Evolutionary conservation across 2,113 vertebrate genomes (phyloP), one percentile per base, ranked within the genome.

Genomic region (Ceyx melanurus): DNA sequence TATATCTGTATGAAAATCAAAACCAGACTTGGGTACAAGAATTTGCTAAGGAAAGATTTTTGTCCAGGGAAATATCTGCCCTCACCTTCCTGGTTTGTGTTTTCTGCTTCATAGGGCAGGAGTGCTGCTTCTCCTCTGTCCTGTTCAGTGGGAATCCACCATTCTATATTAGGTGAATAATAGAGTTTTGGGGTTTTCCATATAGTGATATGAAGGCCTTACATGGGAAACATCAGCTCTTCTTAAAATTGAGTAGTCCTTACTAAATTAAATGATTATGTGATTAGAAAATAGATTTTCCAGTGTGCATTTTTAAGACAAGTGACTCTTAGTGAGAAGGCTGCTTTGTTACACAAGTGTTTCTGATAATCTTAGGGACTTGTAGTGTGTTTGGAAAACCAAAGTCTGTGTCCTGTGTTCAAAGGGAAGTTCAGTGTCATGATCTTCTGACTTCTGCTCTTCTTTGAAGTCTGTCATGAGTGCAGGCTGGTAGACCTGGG

Each of bases 341-440:
- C 13, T 19, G 15, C 11, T 4, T 15, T 65, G 25, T 48, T 57
- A 5, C 2, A 8, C 3, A 14, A 75, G 9, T 12, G 17, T 57
- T 95, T 85, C 66, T 79, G 58, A 35, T 65, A n/a, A 26, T 35
- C 15, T 60, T 19, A 4, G 10, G 25, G n/a, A 20, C 18, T 19
- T 35, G 20, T 48, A 50, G 18, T 0, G 0, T 67, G 25, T 77
- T 77, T 26, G 28, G 13, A 14, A 77, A 67, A 3, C 23, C 50
- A 3, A 29, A 6, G 7, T 61, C 35, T 6, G 1, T 61, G 45
- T 19, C 45, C 28, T 51, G 14, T n/a, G 3, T 50, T 70, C 37
- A 29, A 33, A 54, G 48, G 20, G 16, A 43, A 13, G 16, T 13
- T 82, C 15, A 25, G 23, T 5, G 7, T 37, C 54, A 20, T 2